Evolutionary conservation across 2,113 vertebrate species (phyloP), one percentile per base, ranked within the genome.

Genomic region (Python bivittatus): DNA sequence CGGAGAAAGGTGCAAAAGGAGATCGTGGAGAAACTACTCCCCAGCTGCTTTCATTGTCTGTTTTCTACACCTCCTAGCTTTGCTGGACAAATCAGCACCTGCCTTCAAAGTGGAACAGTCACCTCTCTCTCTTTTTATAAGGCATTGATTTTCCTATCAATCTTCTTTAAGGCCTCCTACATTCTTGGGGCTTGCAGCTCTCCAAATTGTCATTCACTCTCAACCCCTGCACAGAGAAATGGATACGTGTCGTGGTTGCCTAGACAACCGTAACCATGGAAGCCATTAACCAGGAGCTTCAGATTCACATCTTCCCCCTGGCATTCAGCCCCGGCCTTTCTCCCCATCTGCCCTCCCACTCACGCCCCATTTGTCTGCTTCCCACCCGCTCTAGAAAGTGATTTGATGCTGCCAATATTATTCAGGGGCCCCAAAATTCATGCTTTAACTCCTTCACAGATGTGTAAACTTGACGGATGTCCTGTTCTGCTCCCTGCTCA

Each of bases 131-230:
- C 4, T 54, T 95, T 96, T 96, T 96, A 97, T 95, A 96, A 96
- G 94, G 96, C 97, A 97, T 97, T 95, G 97, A 97, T 97, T 97
- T 97, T 96, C 96, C 97, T 96, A 97, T 97, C 97, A 97, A 97
- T 97, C 97, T 97, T 97, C 96, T 97, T 97, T 97, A 97, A 96
- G 96, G 97, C 96, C 97, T 97, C 95, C 96, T 97, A 97, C 96
- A 96, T 97, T 90, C 96, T 97, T 95, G 95, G 89, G 95, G 95
- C 94, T 90, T 91, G 96, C 95, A 95, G 96, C 96, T 96, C 96
- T 97, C 95, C 96, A 97, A 96, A 97, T 97, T 97, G 96, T 96
- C 97, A 97, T 97, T 97, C 97, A 97, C 93, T 96, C 68, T 95
- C 89, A 95, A 94, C 95, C 96, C 91, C 94, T 79, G 88, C 27